phyloP scores from a whole-genome alignment of 1,140 invertebrate species.

The Papilio xuthus region DNA sequence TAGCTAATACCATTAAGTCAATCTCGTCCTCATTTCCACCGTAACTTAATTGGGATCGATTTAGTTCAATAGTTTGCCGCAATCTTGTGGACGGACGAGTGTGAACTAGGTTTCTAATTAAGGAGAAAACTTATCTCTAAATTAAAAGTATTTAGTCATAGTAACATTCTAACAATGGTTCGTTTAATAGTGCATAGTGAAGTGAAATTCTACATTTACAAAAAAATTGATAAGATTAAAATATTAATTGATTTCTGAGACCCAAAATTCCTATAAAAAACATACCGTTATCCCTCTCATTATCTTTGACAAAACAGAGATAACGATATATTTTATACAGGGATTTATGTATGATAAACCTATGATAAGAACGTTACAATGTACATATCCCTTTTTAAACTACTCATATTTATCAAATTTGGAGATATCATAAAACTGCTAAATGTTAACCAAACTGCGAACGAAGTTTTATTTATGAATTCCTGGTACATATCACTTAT shows the following conservation, averaged over 20 bases:
- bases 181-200: background rate
- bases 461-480: background rate
- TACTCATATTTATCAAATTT: too few species aligned
- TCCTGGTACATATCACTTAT: background rate
- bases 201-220: background rate
- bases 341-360: too few species aligned
- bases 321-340: too few species aligned
- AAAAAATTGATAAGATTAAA: background rate
- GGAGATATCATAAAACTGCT: background rate
- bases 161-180: background rate
- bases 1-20: slow-evolving; percentile 36
- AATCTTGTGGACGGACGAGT: slow-evolving; percentile 28
- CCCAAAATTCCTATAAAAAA: too few species aligned
- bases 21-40: slow-evolving; percentile 35
- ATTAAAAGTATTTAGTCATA: background rate
- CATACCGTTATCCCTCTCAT: too few species aligned
- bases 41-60: slow-evolving; percentile 36
- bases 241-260: too few species aligned
- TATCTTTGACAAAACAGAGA: too few species aligned
- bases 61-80: slow-evolving; percentile 36
- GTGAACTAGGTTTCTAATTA: slow-evolving; percentile 27
- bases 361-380: too few species aligned
- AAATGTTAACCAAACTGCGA: background rate
- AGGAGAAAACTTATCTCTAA: slow-evolving; percentile 17
- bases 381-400: too few species aligned